Conservation (phyloP, 2,113 vertebrate genomes). For the Anarrhichthys ocellatus region DNA sequence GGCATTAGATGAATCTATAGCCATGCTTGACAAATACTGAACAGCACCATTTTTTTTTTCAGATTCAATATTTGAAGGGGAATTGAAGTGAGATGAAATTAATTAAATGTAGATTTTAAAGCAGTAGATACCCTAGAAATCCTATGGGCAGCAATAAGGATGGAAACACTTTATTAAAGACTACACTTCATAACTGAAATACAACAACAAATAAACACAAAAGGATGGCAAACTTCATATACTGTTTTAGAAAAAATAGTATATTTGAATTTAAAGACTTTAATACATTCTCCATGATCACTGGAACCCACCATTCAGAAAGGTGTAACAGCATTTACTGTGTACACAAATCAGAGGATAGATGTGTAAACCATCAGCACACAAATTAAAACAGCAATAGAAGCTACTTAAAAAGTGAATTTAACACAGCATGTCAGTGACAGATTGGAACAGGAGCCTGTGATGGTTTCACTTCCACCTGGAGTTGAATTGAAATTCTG, state of each 20-base stretch:
- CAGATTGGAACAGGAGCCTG: neutral
- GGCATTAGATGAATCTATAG: neutral
- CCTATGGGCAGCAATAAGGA: neutral
- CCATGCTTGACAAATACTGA: neutral
- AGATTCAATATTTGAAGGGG: neutral
- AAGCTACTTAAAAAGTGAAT: neutral
- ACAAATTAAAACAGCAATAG: neutral
- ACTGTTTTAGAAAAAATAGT: neutral
- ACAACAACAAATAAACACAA: neutral
- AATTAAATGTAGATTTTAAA: neutral
- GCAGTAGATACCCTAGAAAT: neutral
- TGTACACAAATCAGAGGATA: neutral
- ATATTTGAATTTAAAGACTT: neutral
- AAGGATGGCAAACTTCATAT: neutral
- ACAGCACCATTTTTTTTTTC: neutral
- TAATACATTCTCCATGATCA: slow-evolving; percentile 6
- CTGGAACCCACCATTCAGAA: neutral
- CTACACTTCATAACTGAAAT: neutral
- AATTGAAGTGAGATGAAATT: neutral
- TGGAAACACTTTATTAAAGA: slow-evolving; percentile 22
- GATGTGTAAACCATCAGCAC: neutral
- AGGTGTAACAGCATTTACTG: neutral
- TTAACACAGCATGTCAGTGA: neutral
- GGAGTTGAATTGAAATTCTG: neutral
- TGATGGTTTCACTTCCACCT: slow-evolving; percentile 1